Evolutionary conservation across 2,888 invertebrate genomes (phyloP).

Genomic region (Drosophila setosimentum): DNA sequence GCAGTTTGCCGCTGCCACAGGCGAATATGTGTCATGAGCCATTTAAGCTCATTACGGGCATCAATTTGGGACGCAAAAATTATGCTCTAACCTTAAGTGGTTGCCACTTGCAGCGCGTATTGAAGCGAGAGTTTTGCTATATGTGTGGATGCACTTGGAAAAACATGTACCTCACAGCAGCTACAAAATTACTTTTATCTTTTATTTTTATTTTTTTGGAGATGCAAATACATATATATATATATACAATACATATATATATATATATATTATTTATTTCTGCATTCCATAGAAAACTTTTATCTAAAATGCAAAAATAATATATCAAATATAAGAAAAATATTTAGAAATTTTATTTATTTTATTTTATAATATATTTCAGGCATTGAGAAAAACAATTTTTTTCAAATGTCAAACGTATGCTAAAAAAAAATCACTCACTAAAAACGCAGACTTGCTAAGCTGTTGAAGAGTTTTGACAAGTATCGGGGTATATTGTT

Average conservation of each 20-base stretch:
- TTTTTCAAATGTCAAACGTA: too few relatives aligned
- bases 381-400: not conserved
- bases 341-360: accelerated
- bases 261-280: not conserved
- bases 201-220: not conserved
- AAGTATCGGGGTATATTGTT: not conserved
- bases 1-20: slow-evolving; percentile 23
- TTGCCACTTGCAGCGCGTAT: slow-evolving; percentile 58
- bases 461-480: not conserved
- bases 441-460: not conserved
- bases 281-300: not conserved
- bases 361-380: not conserved
- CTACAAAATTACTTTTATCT: not conserved
- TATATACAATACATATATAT: too few relatives aligned
- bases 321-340: not conserved
- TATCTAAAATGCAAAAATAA: not conserved
- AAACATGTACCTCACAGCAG: not conserved
- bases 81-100: slow-evolving; percentile 75
- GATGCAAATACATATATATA: not conserved
- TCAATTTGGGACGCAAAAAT: slow-evolving; percentile 82
- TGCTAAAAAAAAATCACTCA: not conserved
- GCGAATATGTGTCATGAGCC: slow-evolving; percentile 83
- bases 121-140: slow-evolving; percentile 18
- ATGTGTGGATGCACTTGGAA: slow-evolving; percentile 3
- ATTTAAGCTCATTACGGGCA: slow-evolving; percentile 83